Evolutionary conservation across 2,888 invertebrate genomes (phyloP), one percentile per base, ranked within the genome.

Genomic region (Nemurella pictetii): DNA sequence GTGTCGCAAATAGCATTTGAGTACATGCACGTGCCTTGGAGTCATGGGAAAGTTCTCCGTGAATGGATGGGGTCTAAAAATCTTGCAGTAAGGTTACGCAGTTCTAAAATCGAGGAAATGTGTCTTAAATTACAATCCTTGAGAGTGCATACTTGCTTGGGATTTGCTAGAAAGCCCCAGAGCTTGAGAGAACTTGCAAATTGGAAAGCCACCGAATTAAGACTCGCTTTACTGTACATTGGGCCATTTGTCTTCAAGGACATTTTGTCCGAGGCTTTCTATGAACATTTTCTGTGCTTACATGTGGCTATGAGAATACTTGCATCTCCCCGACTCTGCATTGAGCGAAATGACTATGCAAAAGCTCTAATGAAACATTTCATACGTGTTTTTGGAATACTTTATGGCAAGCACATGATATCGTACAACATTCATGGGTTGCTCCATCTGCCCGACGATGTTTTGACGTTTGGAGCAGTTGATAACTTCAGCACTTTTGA

Each of bases 391-490:
- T 87, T 87, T 85, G 86, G 86, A 72, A 77, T 86, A 20, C n/a
- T 87, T n/a, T 87, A 87, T 87, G 87, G 87, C 3, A 77, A 83
- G 30, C 83, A 87, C 28, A 78, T 80, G 77, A 29, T 86, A 55
- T 86, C 87, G 36, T 87, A 87, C 83, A 88, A 87, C 86, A 85
- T 88, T 9, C 87, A 87, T 86, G 81, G 85, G 20, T 83, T 88
- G 25, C 84, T 87, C 29, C 88, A 88, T 85, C 77, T 87, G n/a
- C 85, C 87, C 25, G 83, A 86, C 78, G 88, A 87, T 86, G 87
- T 86, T 20, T 15, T n/a, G 29, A 86, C 83, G 35, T 87, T 85
- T 86, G 87, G 87, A 4, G 28, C 26, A 25, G 85, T 88, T 36
- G 87, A 88, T 77, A 84, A 81, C 15, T 86, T 86, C 80, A 88